Evolutionary conservation across 2,888 invertebrate species (phyloP).

Genomic region (Odontothrips loti): DNA sequence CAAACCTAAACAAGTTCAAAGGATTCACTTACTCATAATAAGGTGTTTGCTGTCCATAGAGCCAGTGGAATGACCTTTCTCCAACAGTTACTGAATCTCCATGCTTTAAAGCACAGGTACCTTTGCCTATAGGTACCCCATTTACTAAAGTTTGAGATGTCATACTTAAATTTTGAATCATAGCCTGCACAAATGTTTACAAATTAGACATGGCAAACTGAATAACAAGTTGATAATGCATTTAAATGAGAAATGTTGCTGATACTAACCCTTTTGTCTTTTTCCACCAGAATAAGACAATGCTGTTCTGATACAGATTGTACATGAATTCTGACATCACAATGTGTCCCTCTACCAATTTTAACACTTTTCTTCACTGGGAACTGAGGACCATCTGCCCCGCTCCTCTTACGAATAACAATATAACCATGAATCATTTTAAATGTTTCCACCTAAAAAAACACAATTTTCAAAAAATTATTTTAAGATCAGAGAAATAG

Average conservation of each 20-base stretch:
- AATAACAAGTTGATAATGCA: no score
- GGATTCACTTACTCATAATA: not conserved
- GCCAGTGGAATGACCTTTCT: constrained; percentile 6
- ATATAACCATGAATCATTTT: constrained; percentile 7
- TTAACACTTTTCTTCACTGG: not conserved
- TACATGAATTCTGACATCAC: not conserved
- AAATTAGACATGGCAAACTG: no score
- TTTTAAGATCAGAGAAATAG: not conserved
- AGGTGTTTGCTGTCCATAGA: not conserved
- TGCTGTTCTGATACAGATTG: not conserved
- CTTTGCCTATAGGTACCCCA: not conserved
- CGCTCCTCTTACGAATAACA: not conserved
- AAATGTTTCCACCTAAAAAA: not conserved
- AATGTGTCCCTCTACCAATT: constrained; percentile 5
- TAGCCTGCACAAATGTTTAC: not conserved
- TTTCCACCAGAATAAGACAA: not conserved
- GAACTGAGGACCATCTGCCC: not conserved
- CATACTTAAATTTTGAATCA: not conserved
- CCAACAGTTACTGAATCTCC: not conserved
- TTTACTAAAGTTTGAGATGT: not conserved
- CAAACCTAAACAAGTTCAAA: not conserved
- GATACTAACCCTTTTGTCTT: not conserved
- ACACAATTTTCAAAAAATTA: not conserved
- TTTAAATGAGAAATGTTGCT: no score
- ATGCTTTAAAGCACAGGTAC: not conserved